These are phyloP conservation scores for Nemotelus pantherinus DNA, from an alignment of 2,888 invertebrate species.

Conservation along the genomic window DNA sequence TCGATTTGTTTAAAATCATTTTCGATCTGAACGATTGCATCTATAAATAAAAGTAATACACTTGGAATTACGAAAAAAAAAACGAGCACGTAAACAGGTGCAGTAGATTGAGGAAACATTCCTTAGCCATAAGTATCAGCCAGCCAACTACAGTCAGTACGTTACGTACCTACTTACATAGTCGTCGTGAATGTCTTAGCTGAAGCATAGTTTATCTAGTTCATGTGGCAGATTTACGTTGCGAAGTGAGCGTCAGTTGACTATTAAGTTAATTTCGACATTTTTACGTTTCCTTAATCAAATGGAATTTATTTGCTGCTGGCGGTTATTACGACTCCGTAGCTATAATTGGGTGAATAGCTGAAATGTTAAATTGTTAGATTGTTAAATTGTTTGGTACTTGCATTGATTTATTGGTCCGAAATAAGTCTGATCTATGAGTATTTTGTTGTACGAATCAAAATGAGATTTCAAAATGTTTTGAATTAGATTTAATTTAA, in stretches of 20 bases:
- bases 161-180: neutral
- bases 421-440: too few species aligned
- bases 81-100: conserved; percentile 17
- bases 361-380: neutral
- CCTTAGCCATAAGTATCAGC: neutral
- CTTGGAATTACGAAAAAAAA: neutral
- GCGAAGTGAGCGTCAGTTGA: conserved; percentile 5
- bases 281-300: conserved; percentile 32
- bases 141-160: neutral
- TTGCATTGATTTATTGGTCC: too few species aligned
- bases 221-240: conserved; percentile 5
- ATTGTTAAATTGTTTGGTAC: too few species aligned
- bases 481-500: too few species aligned
- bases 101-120: neutral
- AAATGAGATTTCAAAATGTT: too few species aligned
- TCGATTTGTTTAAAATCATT: conserved; percentile 1
- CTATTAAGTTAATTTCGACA: conserved; percentile 26
- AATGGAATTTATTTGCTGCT: conserved; percentile 2
- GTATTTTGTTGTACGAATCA: too few species aligned
- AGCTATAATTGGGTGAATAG: neutral
- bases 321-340: neutral
- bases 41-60: conserved; percentile 5
- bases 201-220: neutral
- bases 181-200: neutral
- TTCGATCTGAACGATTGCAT: neutral